Base-by-base conservation (phyloP, 1,140 invertebrate species). In the Conus betulinus region DNA sequence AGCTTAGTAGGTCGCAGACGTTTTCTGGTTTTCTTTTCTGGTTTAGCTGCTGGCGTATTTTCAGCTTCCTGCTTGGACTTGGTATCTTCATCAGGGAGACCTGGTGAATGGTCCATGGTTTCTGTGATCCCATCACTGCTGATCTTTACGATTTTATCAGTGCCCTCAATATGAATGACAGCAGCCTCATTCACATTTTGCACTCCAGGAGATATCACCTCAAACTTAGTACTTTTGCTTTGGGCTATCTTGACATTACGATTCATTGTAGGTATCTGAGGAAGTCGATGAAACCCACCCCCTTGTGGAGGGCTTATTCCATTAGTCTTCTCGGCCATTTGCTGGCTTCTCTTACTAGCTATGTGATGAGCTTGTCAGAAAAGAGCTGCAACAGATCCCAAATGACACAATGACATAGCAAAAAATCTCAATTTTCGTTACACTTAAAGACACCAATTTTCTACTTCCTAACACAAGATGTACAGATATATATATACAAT, bases 211-310 rank as follows among this genome's bases (percentile, higher is more conserved):
- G 81, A 79, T 15, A 51, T 67, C 53, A 78, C 74, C 51, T 81
- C 71, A 63, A 84, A 52, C 57, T 93, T 93, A 5, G 89, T 89
- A 25, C 91, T 91, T 88, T 94, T 94, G 89, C 93, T 94, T 84
- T 94, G 93, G 67, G 93, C 93, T 82, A 93, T 94, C 84, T 94
- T 93, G 11, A 91, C 85, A 88, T 91, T 93, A 8, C 91, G 83
- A 17, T 90, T 90, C 91, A 93, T 90, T 15, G 90, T 91, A 17
- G 94, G 91, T 17, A 94, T 93, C 78, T 94, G 94, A 25, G 94
- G 94, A 6, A 94, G 88, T 51, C 92, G 90, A 89, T 94, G 94
- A 78, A 91, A 88, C n/a, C 89, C 89, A 53, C 84, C 88, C 13
- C 78, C 71, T 25, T 89, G 51, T 51, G 87, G 87, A 27, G 78